Evolutionary conservation across 1,140 invertebrate genomes (phyloP), one percentile per base, ranked within the genome.

Genomic region (Lutraria rhynchaena): DNA sequence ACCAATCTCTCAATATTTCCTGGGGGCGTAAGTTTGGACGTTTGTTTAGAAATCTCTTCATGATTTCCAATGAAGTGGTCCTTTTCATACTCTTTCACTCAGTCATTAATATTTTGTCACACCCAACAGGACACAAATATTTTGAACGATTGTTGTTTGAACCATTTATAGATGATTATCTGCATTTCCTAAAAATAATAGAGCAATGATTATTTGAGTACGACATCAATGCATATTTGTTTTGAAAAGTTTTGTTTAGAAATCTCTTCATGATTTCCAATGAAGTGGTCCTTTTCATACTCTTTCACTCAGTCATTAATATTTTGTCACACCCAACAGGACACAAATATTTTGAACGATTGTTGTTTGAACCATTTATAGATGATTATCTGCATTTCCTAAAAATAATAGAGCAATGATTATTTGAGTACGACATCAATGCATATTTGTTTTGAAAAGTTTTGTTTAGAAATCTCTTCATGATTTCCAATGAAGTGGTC

Each of bases 271-370:
- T 60, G 2, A 3, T 82, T 44, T 55, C 83, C 83, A 67, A 85
- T 57, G 49, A 84, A 82, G 24, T 35, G 55, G 71, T 22, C 82
- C 74, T 70, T 83, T 74, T 63, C 29, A 35, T 33, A 83, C 74
- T 57, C 24, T 55, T 41, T 53, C 27, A 1, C 82, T 75, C 57
- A 55, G 53, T 41, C 80, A 74, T 46, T 83, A 74, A 80, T 75
- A 83, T 17, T 58, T 80, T 53, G 49, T 11, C 33, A 81, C 84
- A 83, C 83, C 76, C 29, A 49, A 63, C 13, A 83, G 76, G 51
- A 83, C 84, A 3, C 5, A 5, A 27, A 19, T n/a, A 7, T 55
- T 55, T 55, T 11, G n/a, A 5, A 5, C 7, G 7, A 3, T 55
- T 55, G 4, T 19, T 22, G 17, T 22, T 3, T 5, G 51, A 11